A percentile compares a stretch with the other conserved stretches of the same genome.
phyloP scores from a whole-genome alignment of 1,140 invertebrate genomes.

The honey bee (Apis mellifera) region DNA sequence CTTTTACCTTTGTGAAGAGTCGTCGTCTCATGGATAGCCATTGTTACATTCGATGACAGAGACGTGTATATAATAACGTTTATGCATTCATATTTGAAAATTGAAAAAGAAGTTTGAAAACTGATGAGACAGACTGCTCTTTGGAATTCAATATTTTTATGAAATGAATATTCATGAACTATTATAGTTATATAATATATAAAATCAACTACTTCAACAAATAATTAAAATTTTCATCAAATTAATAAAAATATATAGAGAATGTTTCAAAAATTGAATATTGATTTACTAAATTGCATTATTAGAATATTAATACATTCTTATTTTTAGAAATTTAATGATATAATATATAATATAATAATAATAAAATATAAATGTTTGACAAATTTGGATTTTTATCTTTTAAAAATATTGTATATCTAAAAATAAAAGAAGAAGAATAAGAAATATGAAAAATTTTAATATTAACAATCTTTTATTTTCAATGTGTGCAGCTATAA shows the following conservation, averaged over 20 bases:
- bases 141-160: background rate
- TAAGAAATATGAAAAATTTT: background rate
- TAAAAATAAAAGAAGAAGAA: too few relatives aligned
- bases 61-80: background rate
- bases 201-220: background rate
- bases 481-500: background rate
- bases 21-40: conserved; percentile 19
- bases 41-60: conserved; percentile 12
- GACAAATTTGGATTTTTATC: too few relatives aligned
- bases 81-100: background rate
- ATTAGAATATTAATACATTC: too few relatives aligned
- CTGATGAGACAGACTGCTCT: too few relatives aligned
- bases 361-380: too few relatives aligned
- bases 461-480: background rate
- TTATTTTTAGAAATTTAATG: too few relatives aligned
- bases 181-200: background rate
- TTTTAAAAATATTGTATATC: too few relatives aligned
- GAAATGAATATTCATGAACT: background rate
- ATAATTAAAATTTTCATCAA: background rate
- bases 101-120: background rate
- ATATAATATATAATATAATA: too few relatives aligned
- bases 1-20: conserved; percentile 12
- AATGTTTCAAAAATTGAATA: background rate
- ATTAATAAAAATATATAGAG: background rate
- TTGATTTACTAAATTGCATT: background rate